Base-by-base conservation (phyloP, 92 coral and sea anemone species). In the Plumapathes pennacea region DNA sequence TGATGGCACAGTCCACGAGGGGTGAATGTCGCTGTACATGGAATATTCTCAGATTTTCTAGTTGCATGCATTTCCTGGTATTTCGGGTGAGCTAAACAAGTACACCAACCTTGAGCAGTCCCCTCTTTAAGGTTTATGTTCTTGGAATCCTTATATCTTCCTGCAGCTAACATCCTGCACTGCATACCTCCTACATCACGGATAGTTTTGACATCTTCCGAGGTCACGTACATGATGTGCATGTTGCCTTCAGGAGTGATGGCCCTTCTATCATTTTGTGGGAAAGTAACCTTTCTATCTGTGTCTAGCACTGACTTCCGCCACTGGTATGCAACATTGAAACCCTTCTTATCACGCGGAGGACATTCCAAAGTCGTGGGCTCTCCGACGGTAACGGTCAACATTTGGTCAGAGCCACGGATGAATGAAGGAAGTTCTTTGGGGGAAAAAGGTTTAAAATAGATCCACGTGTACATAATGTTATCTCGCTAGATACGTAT, bases 281-380 rank as follows among this genome's bases (percentile, higher is more conserved):
- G 20, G 19, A 55, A 55, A 12, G 62, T 55, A 46, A n/a, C 12
- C 1, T 3, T 29, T 9, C 13, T 33, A 10, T 2, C 8, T 20
- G 3, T 14, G 25, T n/a, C n/a, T n/a, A n/a, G n/a, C n/a, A 21
- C 21, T 0, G 10, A 10, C 22, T 55, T 55, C 0, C 62, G 44
- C 62, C 62, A 55, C 6, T 33, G 34, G 46, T 15, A 55, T 1
- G 38, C 62, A 30, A 55, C 46, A 11, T 46, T 46, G 17, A 34
- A 36, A 32, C 62, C 38, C 44, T 55, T 17, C 25, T 34, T 2
- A n/a, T n/a, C n/a, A 20, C 29, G 62, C 22, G 62, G 62, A 0
- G 62, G 62, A 5, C 62, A 55, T 30, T 55, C 62, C 6, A 1
- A 55, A 21, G 10, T 29, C 31, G 38, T 34, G 34, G 62, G 45